phyloP scores from a whole-genome alignment of 2,113 vertebrate genomes.

The Setophaga petechia region DNA sequence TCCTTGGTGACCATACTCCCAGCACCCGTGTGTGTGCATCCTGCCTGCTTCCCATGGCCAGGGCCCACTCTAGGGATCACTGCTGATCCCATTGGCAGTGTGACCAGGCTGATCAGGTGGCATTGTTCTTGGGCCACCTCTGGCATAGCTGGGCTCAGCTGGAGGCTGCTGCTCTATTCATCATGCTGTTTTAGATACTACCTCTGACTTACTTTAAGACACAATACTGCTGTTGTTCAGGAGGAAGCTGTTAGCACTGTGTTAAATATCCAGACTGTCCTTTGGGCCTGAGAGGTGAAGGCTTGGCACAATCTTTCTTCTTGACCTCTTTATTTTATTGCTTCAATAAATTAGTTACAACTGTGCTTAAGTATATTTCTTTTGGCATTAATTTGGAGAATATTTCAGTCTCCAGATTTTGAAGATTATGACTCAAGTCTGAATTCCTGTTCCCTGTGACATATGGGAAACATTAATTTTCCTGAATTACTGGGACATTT shows the following conservation, averaged over 20 bases:
- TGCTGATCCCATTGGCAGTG: background rate
- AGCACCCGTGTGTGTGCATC: background rate
- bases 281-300: background rate
- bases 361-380: background rate
- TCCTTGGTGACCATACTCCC: background rate
- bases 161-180: background rate
- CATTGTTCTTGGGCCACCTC: background rate
- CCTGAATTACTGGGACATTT: background rate
- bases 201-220: constrained; percentile 22
- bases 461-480: background rate
- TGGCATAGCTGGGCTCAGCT: background rate
- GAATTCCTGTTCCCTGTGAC: background rate
- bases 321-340: background rate
- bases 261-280: background rate
- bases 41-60: background rate
- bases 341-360: background rate
- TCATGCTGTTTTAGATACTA: background rate
- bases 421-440: background rate
- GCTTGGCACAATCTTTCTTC: background rate
- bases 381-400: background rate
- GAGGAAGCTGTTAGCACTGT: background rate
- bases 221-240: background rate
- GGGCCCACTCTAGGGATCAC: background rate
- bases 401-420: background rate
- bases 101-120: rapidly evolving